phyloP scores from a whole-genome alignment of 2,113 vertebrate species.

The Alexandromys fortis region DNA sequence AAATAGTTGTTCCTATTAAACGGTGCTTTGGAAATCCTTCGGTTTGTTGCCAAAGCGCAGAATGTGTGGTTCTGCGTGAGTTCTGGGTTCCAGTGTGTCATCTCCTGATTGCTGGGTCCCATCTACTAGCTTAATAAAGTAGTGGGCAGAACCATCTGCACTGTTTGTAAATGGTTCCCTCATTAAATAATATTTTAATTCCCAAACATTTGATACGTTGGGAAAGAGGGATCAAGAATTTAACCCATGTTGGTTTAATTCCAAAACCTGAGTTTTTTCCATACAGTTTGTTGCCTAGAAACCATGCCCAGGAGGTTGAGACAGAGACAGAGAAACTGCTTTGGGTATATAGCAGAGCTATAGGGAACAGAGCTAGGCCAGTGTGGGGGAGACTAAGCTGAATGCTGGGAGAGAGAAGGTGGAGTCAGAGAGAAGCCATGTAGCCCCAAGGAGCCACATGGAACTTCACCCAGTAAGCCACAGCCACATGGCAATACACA shows the following conservation, averaged over 20 bases:
- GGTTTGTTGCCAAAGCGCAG: not conserved
- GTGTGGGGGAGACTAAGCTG: fast-evolving
- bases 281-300: not conserved
- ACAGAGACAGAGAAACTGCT: not conserved
- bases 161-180: slow-evolving; percentile 12
- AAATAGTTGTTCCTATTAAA: not conserved
- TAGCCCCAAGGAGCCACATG: no score
- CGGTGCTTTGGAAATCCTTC: slow-evolving; percentile 1
- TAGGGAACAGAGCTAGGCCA: no score
- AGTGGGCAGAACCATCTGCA: not conserved
- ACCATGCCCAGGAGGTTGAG: not conserved
- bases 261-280: not conserved
- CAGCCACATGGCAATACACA: no score
- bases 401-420: no score
- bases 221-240: slow-evolving; percentile 23
- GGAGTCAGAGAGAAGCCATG: no score
- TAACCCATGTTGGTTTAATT: not conserved
- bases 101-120: not conserved
- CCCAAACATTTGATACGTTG: not conserved
- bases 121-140: not conserved
- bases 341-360: no score
- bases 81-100: not conserved
- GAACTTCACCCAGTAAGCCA: no score
- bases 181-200: slow-evolving; percentile 1
- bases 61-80: not conserved